Evolutionary conservation across 2,888 invertebrate species (phyloP).

Genomic region (Athrips mouffetella): DNA sequence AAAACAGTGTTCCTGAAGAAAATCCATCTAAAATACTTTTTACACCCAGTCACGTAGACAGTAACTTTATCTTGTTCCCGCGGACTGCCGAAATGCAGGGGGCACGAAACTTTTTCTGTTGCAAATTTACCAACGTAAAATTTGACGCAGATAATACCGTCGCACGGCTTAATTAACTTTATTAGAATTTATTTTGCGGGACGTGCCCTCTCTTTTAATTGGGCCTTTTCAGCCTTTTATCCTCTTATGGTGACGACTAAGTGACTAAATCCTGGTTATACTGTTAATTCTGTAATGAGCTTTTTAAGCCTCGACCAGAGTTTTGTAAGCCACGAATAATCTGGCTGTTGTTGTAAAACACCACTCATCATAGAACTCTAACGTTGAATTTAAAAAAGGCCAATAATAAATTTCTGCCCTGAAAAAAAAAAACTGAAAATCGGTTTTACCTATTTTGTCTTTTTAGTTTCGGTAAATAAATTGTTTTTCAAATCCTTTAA

Average conservation of each 20-base stretch:
- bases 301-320: background rate
- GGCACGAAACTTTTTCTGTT: constrained; percentile 46
- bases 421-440: too few species aligned
- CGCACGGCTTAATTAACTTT: constrained; percentile 71
- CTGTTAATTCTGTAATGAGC: constrained; percentile 4
- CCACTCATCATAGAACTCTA: too few species aligned
- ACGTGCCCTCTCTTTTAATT: constrained; percentile 50
- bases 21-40: constrained; percentile 24
- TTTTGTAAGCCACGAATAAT: too few species aligned
- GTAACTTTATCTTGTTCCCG: constrained; percentile 50
- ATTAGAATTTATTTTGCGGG: constrained; percentile 69
- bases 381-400: too few species aligned
- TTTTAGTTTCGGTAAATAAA: too few species aligned
- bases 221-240: constrained; percentile 33
- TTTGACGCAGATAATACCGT: constrained; percentile 66
- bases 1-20: background rate
- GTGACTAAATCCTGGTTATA: constrained; percentile 36
- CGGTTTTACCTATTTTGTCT: too few species aligned
- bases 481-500: too few species aligned
- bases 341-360: too few species aligned
- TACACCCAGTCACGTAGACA: constrained; percentile 52
- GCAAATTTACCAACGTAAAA: constrained; percentile 56
- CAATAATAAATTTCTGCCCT: too few species aligned
- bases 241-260: constrained; percentile 32
- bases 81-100: constrained; percentile 35